Evolutionary conservation across 1,140 invertebrate species (phyloP), one percentile per base, ranked within the genome.

Genomic region (Meloidogyne hapla): DNA sequence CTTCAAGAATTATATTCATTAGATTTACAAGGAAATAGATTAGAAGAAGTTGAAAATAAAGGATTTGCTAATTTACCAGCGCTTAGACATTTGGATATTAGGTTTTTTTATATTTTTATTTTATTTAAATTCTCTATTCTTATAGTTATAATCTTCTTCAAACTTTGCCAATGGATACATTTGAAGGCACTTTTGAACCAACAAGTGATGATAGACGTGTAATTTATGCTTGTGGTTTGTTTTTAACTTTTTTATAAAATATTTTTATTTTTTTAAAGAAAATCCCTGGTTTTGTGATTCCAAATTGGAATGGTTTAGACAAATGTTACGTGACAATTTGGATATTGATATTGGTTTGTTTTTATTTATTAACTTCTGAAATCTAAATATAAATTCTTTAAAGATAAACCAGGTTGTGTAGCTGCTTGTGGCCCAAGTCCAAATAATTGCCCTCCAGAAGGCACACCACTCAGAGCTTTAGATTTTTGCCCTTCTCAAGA

Each of bases 221-320:
- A 42, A 87, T 86, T 66, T 86, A 85, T 75, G 83, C 85, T 21
- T 86, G 85, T 74, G 85, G 83, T 86, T 28, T 48, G 75, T 69
- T 13, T 40, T 21, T 78, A n/a, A 6, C 25, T 65, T 33, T 63
- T 74, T 12, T 18, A n/a, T 12, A 23, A 76, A 18, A 25, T 73
- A 61, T 13, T 18, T 15, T 23, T 3, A 40, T 8, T 13, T 72
- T 28, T 42, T 40, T 84, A 62, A 67, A 85, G 84, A 78, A 62
- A 86, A 86, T 75, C 85, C 85, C 13, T 86, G 85, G 85, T 70
- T 80, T 62, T 86, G 85, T 68, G 85, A 86, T 68, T 80, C 75
- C 38, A 62, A 75, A 23, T 70, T 86, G n/a, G 83, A 85, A 78
- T 86, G 86, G 86, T 87, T 86, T 77, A 83, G 85, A 8, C 81